Evolutionary conservation across 2,797 vertebrate genomes (phyloP).

Genomic region (Sebastiscus albofasciatus): DNA sequence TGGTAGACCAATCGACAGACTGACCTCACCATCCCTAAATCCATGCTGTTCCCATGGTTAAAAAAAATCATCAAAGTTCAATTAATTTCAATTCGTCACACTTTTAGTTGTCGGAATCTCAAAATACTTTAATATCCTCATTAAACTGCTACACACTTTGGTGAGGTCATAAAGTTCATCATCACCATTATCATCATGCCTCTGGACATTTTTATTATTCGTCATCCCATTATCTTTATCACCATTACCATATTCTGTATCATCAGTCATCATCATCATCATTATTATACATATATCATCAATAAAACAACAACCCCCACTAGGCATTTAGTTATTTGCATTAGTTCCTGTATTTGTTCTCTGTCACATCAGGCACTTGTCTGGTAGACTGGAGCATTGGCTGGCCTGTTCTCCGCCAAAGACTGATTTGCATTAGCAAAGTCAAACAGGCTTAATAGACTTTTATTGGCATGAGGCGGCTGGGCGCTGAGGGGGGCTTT

Average conservation of each 20-base stretch:
- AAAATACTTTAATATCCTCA: not conserved
- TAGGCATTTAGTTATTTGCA: conserved; percentile 31
- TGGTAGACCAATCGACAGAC: too few species aligned
- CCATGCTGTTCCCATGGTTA: not conserved
- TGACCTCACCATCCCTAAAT: not conserved
- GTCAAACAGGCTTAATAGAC: conserved; percentile 73
- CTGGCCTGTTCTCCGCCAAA: conserved; percentile 32
- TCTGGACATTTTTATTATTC: conserved; percentile 26
- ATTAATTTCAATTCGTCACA: not conserved
- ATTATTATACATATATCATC: conserved; percentile 20
- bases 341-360: conserved; percentile 38
- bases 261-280: conserved; percentile 14
- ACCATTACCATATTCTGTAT: conserved; percentile 13
- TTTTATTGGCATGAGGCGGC: conserved; percentile 63
- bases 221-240: conserved; percentile 34
- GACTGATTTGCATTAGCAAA: conserved; percentile 72
- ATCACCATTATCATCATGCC: not conserved
- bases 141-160: not conserved
- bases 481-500: conserved; percentile 40
- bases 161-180: not conserved
- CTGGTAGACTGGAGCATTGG: conserved; percentile 21
- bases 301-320: conserved; percentile 17
- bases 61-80: not conserved
- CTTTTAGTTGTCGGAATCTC: not conserved
- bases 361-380: conserved; percentile 45